A percentile compares a stretch with the other conserved stretches of the same genome.
phyloP scores from a whole-genome alignment of 2,797 vertebrate species.

The Synaphobranchus kaupii region DNA sequence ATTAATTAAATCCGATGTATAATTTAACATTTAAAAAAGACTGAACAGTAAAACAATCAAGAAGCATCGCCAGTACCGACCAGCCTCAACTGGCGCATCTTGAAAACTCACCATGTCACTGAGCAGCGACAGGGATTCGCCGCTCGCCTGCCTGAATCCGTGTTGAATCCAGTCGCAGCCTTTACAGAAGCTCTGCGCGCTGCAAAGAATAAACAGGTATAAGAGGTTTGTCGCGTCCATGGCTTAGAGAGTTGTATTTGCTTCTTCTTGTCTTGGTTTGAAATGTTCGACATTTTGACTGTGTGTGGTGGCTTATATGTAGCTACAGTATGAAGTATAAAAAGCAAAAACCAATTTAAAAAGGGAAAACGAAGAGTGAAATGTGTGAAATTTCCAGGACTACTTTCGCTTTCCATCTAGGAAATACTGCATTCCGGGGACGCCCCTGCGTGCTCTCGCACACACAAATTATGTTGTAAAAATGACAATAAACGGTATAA shows the following conservation, averaged over 20 bases:
- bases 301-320: neutral
- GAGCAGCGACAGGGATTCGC: constrained; percentile 16
- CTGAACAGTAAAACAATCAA: too few relatives aligned
- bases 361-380: neutral
- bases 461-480: neutral
- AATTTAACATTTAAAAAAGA: neutral
- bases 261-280: neutral
- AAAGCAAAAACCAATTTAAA: neutral
- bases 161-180: constrained; percentile 34
- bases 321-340: neutral
- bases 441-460: neutral
- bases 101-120: constrained; percentile 32
- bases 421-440: neutral
- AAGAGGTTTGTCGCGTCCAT: neutral
- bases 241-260: neutral
- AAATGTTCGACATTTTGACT: neutral
- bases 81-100: too few relatives aligned
- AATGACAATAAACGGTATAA: neutral
- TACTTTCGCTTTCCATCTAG: neutral
- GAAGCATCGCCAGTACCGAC: too few relatives aligned
- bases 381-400: neutral
- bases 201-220: neutral
- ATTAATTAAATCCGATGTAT: neutral
- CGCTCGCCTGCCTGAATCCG: neutral
- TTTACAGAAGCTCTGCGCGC: neutral